These are phyloP conservation scores for Tachina lurida DNA, from an alignment of 2,888 invertebrate genomes.

Conservation along the genomic window DNA sequence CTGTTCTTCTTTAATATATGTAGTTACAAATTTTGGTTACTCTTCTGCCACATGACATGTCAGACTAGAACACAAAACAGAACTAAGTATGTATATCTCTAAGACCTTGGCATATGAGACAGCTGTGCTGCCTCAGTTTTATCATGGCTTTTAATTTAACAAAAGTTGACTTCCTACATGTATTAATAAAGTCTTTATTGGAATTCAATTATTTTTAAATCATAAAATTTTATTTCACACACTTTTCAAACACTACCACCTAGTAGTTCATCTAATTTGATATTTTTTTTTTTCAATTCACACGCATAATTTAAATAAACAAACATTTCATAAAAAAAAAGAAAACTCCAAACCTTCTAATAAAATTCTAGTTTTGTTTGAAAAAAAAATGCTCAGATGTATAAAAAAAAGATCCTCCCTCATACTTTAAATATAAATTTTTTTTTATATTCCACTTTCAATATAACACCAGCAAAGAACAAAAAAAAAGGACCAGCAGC, in stretches of 20 bases:
- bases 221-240: slow-evolving; percentile 34
- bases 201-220: too few relatives aligned
- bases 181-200: too few relatives aligned
- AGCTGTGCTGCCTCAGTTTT: too few relatives aligned
- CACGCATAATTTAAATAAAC: slow-evolving; percentile 45
- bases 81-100: too few relatives aligned
- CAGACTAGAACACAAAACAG: too few relatives aligned
- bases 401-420: slow-evolving; percentile 25
- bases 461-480: slow-evolving; percentile 5
- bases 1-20: too few relatives aligned
- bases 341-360: slow-evolving; percentile 4
- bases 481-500: slow-evolving; percentile 48
- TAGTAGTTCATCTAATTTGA: slow-evolving; percentile 10
- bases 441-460: neutral
- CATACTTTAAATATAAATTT: slow-evolving; percentile 7
- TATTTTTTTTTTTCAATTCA: slow-evolving; percentile 46
- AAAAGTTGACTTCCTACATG: too few relatives aligned
- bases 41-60: too few relatives aligned
- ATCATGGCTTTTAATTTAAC: too few relatives aligned
- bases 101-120: too few relatives aligned
- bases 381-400: neutral
- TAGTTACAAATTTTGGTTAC: too few relatives aligned
- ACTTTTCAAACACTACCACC: slow-evolving; percentile 41
- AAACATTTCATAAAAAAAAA: slow-evolving; percentile 24
- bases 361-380: slow-evolving; percentile 6